Evolutionary conservation across 2,113 vertebrate species (phyloP).

Genomic region (Uria aalge): DNA sequence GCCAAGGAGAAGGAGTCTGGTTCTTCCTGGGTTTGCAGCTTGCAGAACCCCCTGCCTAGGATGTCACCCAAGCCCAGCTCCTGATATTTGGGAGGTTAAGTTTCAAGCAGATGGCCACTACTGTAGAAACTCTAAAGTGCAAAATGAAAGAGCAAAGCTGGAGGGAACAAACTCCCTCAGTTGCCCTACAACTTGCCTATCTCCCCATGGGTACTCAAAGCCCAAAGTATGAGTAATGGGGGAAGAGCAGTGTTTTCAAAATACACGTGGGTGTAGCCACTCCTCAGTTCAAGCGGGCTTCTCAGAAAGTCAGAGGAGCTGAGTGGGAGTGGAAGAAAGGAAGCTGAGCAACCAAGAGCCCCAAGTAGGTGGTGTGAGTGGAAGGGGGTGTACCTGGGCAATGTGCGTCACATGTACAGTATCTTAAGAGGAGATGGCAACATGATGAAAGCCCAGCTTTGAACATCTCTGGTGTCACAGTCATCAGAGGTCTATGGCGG

Average conservation of each 20-base stretch:
- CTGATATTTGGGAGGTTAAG: not conserved
- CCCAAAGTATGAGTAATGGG: not conserved
- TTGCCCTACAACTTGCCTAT: not conserved
- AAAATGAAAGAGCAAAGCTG: not conserved
- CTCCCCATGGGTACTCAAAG: not conserved
- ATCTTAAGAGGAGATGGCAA: not conserved
- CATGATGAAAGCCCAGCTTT: not conserved
- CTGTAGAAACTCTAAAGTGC: not conserved
- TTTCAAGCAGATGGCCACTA: not conserved
- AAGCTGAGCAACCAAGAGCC: not conserved
- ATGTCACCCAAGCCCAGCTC: not conserved
- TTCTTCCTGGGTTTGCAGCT: not conserved
- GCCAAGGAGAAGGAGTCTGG: not conserved
- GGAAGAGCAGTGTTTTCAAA: not conserved
- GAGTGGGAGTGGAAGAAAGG: not conserved
- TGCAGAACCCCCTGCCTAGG: not conserved
- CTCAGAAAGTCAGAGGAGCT: not conserved
- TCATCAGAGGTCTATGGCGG: not conserved
- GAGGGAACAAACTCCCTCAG: not conserved
- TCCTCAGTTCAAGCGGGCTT: not conserved
- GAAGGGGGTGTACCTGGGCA: not conserved
- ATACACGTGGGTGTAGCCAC: not conserved
- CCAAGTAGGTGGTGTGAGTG: not conserved
- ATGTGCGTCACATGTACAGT: fast-evolving
- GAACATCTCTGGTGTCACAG: not conserved